Percentiles rank a stretch among this genome's conserved stretches.
Conservation (phyloP, 2,797 vertebrate species). For the Sternarchorhynchus goeldii region DNA sequence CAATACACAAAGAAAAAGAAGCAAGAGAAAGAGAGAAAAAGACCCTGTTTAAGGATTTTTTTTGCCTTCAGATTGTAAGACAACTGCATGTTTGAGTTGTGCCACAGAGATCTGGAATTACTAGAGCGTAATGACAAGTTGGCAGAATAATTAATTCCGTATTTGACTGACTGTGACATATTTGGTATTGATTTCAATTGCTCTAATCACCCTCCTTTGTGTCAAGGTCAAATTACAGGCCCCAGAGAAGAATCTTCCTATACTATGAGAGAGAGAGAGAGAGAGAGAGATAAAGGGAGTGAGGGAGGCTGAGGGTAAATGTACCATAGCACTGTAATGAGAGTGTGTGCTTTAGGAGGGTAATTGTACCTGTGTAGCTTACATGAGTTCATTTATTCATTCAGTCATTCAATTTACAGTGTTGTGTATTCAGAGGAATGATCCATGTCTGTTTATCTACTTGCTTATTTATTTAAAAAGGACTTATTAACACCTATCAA, state of each 20-base stretch:
- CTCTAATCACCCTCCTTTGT: conserved; percentile 60
- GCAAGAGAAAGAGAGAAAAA: too few relatives aligned
- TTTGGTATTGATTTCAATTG: conserved; percentile 62
- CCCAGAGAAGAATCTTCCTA: conserved; percentile 20
- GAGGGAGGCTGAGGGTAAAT: too few relatives aligned
- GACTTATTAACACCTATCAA: too few relatives aligned
- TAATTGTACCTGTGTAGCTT: too few relatives aligned
- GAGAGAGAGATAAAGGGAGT: background rate
- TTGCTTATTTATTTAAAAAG: too few relatives aligned
- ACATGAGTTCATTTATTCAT: too few relatives aligned
- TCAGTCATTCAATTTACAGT: too few relatives aligned
- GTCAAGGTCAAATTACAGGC: conserved; percentile 62
- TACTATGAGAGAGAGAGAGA: background rate
- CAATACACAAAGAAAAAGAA: too few relatives aligned
- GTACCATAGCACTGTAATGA: too few relatives aligned
- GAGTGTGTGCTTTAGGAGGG: too few relatives aligned
- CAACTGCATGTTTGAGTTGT: conserved; percentile 43
- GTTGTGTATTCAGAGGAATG: too few relatives aligned
- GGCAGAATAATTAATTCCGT: conserved; percentile 55
- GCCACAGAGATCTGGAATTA: conserved; percentile 52
- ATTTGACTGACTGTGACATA: conserved; percentile 62
- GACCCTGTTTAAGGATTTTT: background rate
- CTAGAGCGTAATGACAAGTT: conserved; percentile 51
- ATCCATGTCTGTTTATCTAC: too few relatives aligned
- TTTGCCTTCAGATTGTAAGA: conserved; percentile 48